Conservation (phyloP, 1,140 invertebrate genomes). For the Trichonephila inaurata region DNA sequence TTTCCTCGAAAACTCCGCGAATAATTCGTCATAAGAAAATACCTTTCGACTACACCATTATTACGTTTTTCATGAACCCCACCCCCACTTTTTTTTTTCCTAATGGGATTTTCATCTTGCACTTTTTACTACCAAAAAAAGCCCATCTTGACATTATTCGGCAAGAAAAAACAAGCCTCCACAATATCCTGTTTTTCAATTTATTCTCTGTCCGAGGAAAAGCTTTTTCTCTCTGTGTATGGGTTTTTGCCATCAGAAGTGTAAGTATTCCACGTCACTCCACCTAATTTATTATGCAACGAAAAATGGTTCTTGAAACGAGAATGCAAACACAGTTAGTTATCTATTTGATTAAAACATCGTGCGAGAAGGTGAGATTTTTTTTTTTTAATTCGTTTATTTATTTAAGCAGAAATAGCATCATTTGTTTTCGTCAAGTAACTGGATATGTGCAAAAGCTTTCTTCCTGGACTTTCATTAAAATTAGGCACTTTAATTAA, state of each 20-base stretch:
- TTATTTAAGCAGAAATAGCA: neutral
- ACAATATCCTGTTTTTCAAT: neutral
- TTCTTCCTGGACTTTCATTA: neutral
- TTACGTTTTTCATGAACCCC: neutral
- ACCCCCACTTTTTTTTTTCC: neutral
- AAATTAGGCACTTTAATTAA: slow-evolving; percentile 13
- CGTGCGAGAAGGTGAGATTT: neutral
- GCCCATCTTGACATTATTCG: neutral
- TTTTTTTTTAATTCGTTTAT: neutral
- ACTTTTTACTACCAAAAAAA: neutral
- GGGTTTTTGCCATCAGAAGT: neutral
- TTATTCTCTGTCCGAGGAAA: neutral
- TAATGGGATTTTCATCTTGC: neutral
- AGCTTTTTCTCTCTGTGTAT: neutral
- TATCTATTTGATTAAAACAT: slow-evolving; percentile 20
- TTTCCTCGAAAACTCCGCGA: neutral
- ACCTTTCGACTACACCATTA: neutral
- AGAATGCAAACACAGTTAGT: neutral
- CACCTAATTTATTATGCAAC: neutral
- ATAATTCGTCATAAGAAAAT: slow-evolving; percentile 16
- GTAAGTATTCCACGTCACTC: neutral
- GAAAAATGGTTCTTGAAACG: neutral
- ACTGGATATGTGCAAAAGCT: neutral
- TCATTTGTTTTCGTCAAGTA: slow-evolving; percentile 9
- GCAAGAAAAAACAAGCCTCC: neutral